Evolutionary conservation across 2,113 vertebrate genomes (phyloP).

Genomic region (Abramis brama): DNA sequence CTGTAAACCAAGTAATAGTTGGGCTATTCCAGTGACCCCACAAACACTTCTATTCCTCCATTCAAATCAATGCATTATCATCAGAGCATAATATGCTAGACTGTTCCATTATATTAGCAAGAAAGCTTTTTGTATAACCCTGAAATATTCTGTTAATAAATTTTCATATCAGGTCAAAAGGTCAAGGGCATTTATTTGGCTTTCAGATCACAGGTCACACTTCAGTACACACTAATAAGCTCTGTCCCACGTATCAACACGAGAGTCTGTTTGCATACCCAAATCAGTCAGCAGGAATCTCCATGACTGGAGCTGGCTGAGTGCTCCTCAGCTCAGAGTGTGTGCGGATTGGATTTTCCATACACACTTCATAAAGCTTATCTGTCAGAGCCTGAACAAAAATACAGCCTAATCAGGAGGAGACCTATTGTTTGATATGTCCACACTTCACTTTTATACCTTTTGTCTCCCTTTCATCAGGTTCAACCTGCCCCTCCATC

Average conservation of each 20-base stretch:
- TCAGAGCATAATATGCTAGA: not conserved
- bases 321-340: not conserved
- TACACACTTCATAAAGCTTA: slow-evolving; percentile 14
- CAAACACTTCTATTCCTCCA: not conserved
- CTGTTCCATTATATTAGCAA: not conserved
- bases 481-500: not conserved
- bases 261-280: slow-evolving; percentile 20
- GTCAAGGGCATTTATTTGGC: not conserved
- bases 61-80: not conserved
- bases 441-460: not conserved
- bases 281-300: slow-evolving; percentile 29
- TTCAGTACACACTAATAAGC: not conserved
- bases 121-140: not conserved
- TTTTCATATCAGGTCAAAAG: not conserved
- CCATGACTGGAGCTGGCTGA: not conserved
- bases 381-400: not conserved
- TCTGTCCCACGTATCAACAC: not conserved
- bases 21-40: not conserved
- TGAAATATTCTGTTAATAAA: not conserved
- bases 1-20: not conserved
- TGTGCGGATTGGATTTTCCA: not conserved
- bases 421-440: not conserved
- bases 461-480: not conserved
- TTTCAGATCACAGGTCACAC: not conserved
- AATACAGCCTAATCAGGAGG: not conserved